Evolutionary conservation across 30 jellyfish, hydroid and myxozoan genomes (phyloP).

Genomic region (Pseudorhiza aurosa): DNA sequence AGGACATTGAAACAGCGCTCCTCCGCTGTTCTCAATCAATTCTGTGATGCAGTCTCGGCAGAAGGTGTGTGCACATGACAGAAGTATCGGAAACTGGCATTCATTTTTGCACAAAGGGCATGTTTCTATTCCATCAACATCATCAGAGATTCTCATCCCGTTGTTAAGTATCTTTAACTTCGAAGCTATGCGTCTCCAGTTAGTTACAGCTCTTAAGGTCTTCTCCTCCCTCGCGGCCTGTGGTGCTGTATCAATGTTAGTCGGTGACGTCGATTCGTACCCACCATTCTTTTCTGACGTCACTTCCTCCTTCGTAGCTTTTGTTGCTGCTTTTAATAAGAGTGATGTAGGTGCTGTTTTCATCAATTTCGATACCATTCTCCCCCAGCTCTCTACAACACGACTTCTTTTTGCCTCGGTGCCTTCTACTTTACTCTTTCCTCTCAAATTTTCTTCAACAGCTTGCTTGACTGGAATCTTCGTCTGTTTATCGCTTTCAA

Average conservation of each 20-base stretch:
- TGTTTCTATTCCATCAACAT: neutral
- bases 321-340: neutral
- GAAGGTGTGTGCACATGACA: constrained; percentile 91
- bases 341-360: neutral
- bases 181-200: constrained; percentile 1
- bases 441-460: neutral
- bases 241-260: neutral
- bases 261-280: neutral
- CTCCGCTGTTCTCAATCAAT: constrained; percentile 83
- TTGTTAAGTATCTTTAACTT: neutral
- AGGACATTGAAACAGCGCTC: constrained; percentile 72
- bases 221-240: neutral
- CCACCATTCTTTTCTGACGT: neutral
- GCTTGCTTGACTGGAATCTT: neutral
- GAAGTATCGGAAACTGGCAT: constrained; percentile 78
- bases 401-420: neutral
- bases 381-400: constrained; percentile 14
- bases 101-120: constrained; percentile 78
- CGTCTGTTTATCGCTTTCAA: neutral
- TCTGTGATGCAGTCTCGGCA: constrained; percentile 92
- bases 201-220: neutral
- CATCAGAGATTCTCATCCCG: neutral
- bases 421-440: neutral
- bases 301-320: neutral
- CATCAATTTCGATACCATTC: neutral